A percentile compares a stretch with the other conserved stretches of the same genome.
phyloP scores from a whole-genome alignment of 64 coral and sea anemone species.

The Astreopora myriophthalma region DNA sequence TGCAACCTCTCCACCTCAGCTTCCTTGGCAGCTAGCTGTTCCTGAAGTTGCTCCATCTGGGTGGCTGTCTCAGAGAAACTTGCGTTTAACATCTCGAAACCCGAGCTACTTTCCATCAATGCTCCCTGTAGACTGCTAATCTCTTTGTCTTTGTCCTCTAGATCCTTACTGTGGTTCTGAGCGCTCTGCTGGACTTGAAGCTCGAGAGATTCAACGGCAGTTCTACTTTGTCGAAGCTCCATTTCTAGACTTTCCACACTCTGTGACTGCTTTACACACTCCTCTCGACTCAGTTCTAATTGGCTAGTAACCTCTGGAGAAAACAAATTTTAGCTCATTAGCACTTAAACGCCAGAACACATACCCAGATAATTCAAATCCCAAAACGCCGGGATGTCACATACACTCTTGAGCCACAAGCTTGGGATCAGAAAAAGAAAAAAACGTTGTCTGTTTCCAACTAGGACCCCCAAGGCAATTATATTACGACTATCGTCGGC shows the following conservation, averaged over 20 bases:
- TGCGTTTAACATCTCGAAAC: conserved; percentile 61
- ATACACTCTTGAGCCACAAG: too few relatives aligned
- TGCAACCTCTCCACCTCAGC: conserved; percentile 44
- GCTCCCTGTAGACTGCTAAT: conserved; percentile 54
- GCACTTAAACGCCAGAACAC: too few relatives aligned
- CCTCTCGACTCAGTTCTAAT: neutral
- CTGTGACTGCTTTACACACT: neutral
- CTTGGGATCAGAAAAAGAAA: too few relatives aligned
- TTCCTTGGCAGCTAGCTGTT: neutral
- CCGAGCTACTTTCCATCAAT: conserved; percentile 61
- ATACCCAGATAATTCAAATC: too few relatives aligned
- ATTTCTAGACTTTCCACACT: neutral
- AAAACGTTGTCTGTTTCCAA: too few relatives aligned
- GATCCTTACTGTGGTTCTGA: neutral
- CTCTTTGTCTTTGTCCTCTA: conserved; percentile 74
- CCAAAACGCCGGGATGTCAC: too few relatives aligned
- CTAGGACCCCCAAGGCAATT: too few relatives aligned
- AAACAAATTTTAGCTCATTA: neutral
- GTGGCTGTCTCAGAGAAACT: conserved; percentile 17
- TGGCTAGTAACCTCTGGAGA: neutral
- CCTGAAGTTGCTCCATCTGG: conserved; percentile 39
- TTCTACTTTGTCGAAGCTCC: conserved; percentile 8
- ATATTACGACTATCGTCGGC: too few relatives aligned
- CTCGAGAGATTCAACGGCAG: conserved; percentile 9
- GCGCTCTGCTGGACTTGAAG: conserved; percentile 23